phyloP scores from a whole-genome alignment of 2,797 vertebrate genomes.

The Silurus lanzhouensis region DNA sequence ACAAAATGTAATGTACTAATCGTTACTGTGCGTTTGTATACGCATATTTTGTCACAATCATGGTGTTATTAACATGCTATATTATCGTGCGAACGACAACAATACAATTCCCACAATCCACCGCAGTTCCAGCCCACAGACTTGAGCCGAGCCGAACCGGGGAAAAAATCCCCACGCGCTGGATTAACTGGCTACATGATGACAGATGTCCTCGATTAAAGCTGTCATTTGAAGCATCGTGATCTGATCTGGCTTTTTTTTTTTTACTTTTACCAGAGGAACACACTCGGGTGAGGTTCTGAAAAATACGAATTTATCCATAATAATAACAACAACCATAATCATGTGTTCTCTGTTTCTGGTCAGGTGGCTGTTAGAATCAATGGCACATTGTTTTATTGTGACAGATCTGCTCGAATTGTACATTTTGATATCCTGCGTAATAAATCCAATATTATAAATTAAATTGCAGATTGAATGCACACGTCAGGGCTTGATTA shows the following conservation, averaged over 20 bases:
- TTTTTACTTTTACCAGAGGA: slow-evolving; percentile 12
- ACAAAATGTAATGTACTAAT: neutral
- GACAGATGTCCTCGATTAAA: neutral
- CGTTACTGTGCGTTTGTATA: neutral
- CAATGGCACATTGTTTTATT: neutral
- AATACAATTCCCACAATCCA: slow-evolving; percentile 48
- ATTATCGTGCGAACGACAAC: neutral
- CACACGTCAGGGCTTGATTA: neutral
- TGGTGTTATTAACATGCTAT: neutral
- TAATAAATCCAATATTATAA: neutral
- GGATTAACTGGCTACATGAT: slow-evolving; percentile 7
- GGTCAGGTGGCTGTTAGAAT: neutral
- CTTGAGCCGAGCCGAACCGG: neutral
- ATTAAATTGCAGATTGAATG: neutral
- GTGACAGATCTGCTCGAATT: neutral
- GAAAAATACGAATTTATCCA: neutral
- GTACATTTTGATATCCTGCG: neutral
- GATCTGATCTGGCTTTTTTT: slow-evolving; percentile 38
- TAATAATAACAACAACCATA: neutral
- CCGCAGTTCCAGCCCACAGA: slow-evolving; percentile 20
- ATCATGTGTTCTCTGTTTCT: no score
- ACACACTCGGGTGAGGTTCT: slow-evolving; percentile 42
- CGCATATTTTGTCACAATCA: neutral
- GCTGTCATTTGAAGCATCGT: slow-evolving; percentile 10
- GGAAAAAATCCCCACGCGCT: slow-evolving; percentile 6